Evolutionary conservation across 2,888 invertebrate species (phyloP).

Genomic region (Galerucella nymphaeae): DNA sequence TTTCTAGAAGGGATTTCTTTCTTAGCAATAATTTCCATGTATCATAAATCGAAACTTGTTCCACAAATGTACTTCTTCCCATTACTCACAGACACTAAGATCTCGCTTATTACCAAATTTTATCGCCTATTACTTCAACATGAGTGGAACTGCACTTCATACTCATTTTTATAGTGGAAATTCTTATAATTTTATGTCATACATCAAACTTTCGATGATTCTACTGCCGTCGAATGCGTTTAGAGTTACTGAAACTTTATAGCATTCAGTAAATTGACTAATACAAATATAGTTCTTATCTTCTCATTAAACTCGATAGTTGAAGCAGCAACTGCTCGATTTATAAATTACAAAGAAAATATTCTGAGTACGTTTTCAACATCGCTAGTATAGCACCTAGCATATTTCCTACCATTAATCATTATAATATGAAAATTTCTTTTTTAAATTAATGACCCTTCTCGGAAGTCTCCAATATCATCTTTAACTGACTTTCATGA

Average conservation of each 20-base stretch:
- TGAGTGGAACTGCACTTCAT: background rate
- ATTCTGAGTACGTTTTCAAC: conserved; percentile 30
- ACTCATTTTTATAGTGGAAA: background rate
- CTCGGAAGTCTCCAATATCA: conserved; percentile 37
- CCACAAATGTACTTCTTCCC: too few relatives aligned
- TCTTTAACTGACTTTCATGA: conserved; percentile 25
- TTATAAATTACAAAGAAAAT: conserved; percentile 29
- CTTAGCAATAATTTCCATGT: too few relatives aligned
- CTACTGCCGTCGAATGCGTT: too few relatives aligned
- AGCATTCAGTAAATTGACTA: background rate
- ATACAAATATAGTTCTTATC: background rate
- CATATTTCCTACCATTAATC: conserved; percentile 40
- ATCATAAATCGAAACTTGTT: too few relatives aligned
- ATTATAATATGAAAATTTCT: conserved; percentile 43
- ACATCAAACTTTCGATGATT: background rate
- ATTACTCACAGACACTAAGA: too few relatives aligned
- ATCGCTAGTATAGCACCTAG: conserved; percentile 20
- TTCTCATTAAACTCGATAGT: background rate
- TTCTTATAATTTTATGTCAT: background rate
- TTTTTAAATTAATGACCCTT: conserved; percentile 42
- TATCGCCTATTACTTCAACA: background rate
- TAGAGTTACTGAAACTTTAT: background rate
- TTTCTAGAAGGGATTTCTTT: too few relatives aligned
- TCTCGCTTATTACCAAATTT: too few relatives aligned
- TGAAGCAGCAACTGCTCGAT: background rate